Conservation (phyloP, 2,888 invertebrate genomes). For the Rhamnusium bicolor region DNA sequence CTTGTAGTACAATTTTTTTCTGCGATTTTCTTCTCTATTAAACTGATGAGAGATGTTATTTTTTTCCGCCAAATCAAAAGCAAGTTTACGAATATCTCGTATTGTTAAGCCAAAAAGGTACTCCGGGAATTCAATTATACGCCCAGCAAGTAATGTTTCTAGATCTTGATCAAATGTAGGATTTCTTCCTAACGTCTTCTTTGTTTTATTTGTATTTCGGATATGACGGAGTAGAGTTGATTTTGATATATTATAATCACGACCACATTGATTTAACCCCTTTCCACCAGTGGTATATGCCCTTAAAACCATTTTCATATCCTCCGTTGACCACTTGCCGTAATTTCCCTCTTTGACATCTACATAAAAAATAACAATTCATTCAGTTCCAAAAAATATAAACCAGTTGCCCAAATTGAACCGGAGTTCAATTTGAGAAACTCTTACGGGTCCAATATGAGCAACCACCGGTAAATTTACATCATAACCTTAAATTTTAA, state of each 20-base stretch:
- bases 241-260: slow-evolving; percentile 5
- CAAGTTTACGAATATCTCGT: slow-evolving; percentile 8
- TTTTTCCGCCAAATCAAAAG: slow-evolving; percentile 1
- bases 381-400: neutral
- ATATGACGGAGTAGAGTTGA: slow-evolving; percentile 7
- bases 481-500: too few relatives aligned
- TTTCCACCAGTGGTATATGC: slow-evolving; percentile 9
- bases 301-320: slow-evolving; percentile 10
- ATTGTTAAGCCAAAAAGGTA: slow-evolving; percentile 15
- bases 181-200: slow-evolving; percentile 10
- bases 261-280: slow-evolving; percentile 9
- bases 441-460: neutral
- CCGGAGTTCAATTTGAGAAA: neutral
- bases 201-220: slow-evolving; percentile 2
- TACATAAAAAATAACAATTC: neutral
- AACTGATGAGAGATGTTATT: slow-evolving; percentile 2
- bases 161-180: neutral
- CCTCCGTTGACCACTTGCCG: slow-evolving; percentile 14
- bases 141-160: neutral
- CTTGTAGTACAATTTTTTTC: neutral
- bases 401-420: neutral
- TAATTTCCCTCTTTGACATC: slow-evolving; percentile 19
- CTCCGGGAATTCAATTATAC: slow-evolving; percentile 2
- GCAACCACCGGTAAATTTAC: too few relatives aligned
- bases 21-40: slow-evolving; percentile 7